Conservation (phyloP, 2,888 invertebrate genomes). For the Ochropleura plecta region DNA sequence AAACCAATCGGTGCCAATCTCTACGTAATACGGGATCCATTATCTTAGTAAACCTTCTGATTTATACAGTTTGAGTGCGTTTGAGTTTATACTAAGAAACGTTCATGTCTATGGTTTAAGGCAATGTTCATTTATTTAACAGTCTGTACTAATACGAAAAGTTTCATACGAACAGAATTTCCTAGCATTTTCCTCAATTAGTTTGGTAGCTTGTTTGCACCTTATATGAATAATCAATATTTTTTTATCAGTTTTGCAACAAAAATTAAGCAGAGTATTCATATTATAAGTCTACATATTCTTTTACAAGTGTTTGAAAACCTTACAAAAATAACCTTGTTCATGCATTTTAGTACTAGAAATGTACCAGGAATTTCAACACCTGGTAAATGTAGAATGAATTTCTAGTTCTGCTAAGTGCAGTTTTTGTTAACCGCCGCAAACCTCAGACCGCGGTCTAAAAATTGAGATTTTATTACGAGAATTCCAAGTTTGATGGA, state of each 20-base stretch:
- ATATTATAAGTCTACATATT: too few species aligned
- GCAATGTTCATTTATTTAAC: background rate
- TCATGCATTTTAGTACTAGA: background rate
- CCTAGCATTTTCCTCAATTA: background rate
- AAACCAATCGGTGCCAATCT: constrained; percentile 43
- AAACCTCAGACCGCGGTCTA: constrained; percentile 1
- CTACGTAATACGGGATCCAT: constrained; percentile 54
- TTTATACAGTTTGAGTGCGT: constrained; percentile 18
- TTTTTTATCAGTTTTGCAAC: background rate
- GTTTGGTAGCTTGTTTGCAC: background rate
- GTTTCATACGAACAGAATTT: background rate
- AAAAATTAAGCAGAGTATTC: background rate
- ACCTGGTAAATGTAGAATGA: constrained; percentile 9
- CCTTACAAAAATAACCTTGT: background rate
- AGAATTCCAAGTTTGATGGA: background rate
- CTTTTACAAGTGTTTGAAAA: background rate
- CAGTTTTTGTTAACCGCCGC: constrained; percentile 23
- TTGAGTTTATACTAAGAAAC: constrained; percentile 1
- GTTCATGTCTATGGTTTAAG: background rate
- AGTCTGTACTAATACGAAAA: background rate
- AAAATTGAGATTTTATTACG: constrained; percentile 17
- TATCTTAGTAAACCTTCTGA: constrained; percentile 51
- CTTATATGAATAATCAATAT: background rate
- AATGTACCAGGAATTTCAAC: background rate
- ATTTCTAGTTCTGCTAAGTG: constrained; percentile 3